A percentile compares a stretch with the other conserved stretches of the same genome.
Evolutionary conservation across 1,140 invertebrate genomes (phyloP).

Genomic region (Cecropterus lyciades): DNA sequence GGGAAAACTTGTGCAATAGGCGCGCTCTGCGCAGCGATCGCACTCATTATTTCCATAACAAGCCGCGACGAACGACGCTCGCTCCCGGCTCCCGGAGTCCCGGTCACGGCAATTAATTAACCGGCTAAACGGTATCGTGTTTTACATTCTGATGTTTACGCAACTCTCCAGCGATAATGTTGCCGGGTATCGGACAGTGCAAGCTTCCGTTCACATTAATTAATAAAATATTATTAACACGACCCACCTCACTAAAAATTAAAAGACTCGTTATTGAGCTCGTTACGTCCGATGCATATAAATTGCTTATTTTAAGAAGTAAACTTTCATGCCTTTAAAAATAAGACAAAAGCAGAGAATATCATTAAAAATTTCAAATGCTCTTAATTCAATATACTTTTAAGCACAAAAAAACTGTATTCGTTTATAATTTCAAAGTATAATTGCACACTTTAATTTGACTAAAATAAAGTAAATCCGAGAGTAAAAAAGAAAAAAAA

Average conservation of each 20-base stretch:
- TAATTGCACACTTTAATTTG: no score
- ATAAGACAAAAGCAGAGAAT: background rate
- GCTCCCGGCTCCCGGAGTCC: slow-evolving; percentile 52
- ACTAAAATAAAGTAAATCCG: no score
- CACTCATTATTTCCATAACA: slow-evolving; percentile 78
- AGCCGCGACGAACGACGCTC: slow-evolving; percentile 62
- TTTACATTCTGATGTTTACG: slow-evolving; percentile 82
- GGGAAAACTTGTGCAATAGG: slow-evolving; percentile 53
- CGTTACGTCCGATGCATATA: slow-evolving; percentile 69
- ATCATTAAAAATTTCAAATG: no score
- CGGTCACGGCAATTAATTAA: slow-evolving; percentile 79
- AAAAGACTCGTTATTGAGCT: slow-evolving; percentile 75
- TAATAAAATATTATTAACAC: slow-evolving; percentile 78
- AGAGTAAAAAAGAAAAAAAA: no score
- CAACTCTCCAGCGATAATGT: slow-evolving; percentile 79
- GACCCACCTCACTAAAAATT: slow-evolving; percentile 74
- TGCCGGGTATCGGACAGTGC: slow-evolving; percentile 66
- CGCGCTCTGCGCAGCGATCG: slow-evolving; percentile 51
- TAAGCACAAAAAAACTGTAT: no score
- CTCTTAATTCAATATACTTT: no score
- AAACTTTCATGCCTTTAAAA: slow-evolving; percentile 34
- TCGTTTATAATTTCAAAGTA: no score
- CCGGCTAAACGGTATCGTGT: slow-evolving; percentile 80
- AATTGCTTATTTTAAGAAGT: slow-evolving; percentile 66
- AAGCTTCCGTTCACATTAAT: slow-evolving; percentile 69